Percentiles rank a stretch among this genome's conserved stretches.
These are phyloP conservation scores for Tachina fera DNA, from an alignment of 2,888 invertebrate genomes.

Conservation along the genomic window DNA sequence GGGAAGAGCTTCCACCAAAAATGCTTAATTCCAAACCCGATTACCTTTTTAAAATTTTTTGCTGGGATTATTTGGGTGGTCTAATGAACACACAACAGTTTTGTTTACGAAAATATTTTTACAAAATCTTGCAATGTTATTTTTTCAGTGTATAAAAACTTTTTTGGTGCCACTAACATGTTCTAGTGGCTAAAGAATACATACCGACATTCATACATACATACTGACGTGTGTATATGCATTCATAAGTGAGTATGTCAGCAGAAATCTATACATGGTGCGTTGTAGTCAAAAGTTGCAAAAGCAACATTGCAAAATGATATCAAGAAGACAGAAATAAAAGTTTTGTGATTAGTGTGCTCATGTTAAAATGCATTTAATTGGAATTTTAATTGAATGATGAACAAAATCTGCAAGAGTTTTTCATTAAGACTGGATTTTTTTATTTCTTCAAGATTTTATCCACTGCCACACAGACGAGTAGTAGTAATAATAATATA, in stretches of 20 bases:
- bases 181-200: not conserved
- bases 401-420: slow-evolving; percentile 1
- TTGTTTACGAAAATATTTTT: too few relatives aligned
- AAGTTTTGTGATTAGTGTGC: slow-evolving; percentile 16
- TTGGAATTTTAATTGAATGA: slow-evolving; percentile 38
- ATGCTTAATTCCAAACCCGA: too few relatives aligned
- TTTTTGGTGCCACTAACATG: not conserved
- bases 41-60: too few relatives aligned
- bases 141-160: not conserved
- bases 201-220: not conserved
- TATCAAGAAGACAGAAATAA: slow-evolving; percentile 8
- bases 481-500: not conserved
- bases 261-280: not conserved
- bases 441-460: not conserved
- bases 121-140: too few relatives aligned
- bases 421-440: not conserved
- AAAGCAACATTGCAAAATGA: slow-evolving; percentile 12
- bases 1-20: too few relatives aligned
- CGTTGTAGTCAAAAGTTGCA: not conserved
- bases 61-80: too few relatives aligned
- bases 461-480: not conserved
- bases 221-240: not conserved
- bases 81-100: too few relatives aligned
- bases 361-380: slow-evolving; percentile 34
- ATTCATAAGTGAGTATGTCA: not conserved